phyloP scores from a whole-genome alignment of 2,888 invertebrate genomes.

The Spialia ferax region DNA sequence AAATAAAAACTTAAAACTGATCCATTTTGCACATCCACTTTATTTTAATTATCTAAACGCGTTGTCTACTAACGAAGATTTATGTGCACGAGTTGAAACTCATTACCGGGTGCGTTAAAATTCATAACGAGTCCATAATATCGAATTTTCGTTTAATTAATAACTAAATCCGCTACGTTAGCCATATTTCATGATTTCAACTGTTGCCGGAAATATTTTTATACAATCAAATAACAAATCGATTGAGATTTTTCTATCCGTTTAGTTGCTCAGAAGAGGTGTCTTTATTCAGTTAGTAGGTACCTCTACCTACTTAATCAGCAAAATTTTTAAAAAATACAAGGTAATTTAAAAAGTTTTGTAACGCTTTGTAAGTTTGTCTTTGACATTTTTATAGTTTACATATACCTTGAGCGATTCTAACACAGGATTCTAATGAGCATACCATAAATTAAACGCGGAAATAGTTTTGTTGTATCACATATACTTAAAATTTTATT shows the following conservation, averaged over 20 bases:
- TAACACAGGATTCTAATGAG: too few species aligned
- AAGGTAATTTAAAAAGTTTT: neutral
- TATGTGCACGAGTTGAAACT: slow-evolving; percentile 66
- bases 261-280: neutral
- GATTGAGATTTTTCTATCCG: slow-evolving; percentile 26
- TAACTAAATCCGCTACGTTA: slow-evolving; percentile 58
- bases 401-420: neutral
- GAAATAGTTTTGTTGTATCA: too few species aligned
- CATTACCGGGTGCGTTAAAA: slow-evolving; percentile 76
- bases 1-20: neutral
- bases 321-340: neutral
- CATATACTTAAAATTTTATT: too few species aligned
- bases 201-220: slow-evolving; percentile 35
- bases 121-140: slow-evolving; percentile 73
- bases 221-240: slow-evolving; percentile 35
- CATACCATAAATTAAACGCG: too few species aligned
- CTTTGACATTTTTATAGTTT: neutral
- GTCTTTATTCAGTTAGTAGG: neutral
- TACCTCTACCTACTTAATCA: too few species aligned
- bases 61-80: slow-evolving; percentile 74
- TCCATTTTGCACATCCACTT: neutral
- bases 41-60: slow-evolving; percentile 52
- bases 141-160: slow-evolving; percentile 79
- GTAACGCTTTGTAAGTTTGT: neutral
- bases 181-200: slow-evolving; percentile 27